These are phyloP conservation scores for Monopis laevigella DNA, from an alignment of 2,888 invertebrate species.

Conservation along the genomic window DNA sequence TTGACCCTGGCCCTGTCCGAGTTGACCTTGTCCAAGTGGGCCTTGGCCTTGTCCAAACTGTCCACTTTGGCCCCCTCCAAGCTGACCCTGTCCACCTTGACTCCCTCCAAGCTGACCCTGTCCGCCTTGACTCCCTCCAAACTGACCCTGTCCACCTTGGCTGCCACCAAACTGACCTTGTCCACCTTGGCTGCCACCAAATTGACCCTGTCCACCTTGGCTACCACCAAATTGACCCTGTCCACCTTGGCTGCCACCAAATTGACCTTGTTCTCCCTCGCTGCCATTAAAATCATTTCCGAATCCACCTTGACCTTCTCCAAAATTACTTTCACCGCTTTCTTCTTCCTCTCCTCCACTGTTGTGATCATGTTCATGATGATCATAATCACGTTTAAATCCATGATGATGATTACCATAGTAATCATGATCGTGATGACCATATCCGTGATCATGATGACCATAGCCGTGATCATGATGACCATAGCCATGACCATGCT, in stretches of 20 bases:
- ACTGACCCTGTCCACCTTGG: background rate
- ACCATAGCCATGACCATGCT: background rate
- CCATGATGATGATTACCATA: background rate
- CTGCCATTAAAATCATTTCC: too few relatives aligned
- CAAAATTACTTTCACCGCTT: slow-evolving; percentile 1
- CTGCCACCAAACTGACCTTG: background rate
- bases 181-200: background rate
- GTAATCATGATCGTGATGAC: background rate
- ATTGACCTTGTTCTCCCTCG: background rate
- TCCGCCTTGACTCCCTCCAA: background rate
- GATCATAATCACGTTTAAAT: too few relatives aligned
- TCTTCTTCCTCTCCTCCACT: background rate
- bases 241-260: background rate
- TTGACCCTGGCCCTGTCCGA: background rate
- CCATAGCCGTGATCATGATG: slow-evolving; percentile 1
- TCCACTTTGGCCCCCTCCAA: background rate
- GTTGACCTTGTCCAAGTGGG: background rate
- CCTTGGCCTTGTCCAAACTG: slow-evolving; percentile 4
- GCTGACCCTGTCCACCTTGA: background rate
- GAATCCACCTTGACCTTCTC: slow-evolving; percentile 3
- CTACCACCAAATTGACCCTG: too few relatives aligned
- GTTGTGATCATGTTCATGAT: background rate
- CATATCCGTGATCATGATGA: background rate
- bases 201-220: background rate
- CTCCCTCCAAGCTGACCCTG: background rate